phyloP scores from a whole-genome alignment of 2,888 invertebrate genomes.

The Altica lythri region DNA sequence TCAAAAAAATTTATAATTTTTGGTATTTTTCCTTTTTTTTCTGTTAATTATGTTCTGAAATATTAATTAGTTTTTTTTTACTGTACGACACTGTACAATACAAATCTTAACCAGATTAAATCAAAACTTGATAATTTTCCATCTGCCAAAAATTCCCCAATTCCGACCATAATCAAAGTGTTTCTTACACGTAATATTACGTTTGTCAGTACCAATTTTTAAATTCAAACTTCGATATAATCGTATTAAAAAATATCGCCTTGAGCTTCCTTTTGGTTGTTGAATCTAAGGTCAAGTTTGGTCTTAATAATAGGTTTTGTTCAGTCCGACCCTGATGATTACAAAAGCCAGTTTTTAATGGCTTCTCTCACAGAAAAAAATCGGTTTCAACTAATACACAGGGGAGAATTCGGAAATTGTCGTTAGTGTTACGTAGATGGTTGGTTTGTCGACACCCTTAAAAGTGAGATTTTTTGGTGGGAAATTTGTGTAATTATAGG shows the following conservation, averaged over 20 bases:
- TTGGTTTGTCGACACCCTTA: constrained; percentile 49
- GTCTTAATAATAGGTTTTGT: constrained; percentile 52
- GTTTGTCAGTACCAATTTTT: constrained; percentile 26
- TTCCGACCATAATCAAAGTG: constrained; percentile 5
- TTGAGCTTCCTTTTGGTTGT: constrained; percentile 18
- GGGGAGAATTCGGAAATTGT: constrained; percentile 48
- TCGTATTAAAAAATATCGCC: constrained; percentile 18
- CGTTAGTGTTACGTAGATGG: constrained; percentile 50
- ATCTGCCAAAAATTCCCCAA: constrained; percentile 17
- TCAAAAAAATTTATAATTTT: too few species aligned
- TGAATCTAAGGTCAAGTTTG: constrained; percentile 30
- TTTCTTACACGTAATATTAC: constrained; percentile 22
- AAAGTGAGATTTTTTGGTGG: too few species aligned
- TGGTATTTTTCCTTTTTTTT: too few species aligned
- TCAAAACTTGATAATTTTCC: constrained; percentile 35
- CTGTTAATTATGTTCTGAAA: too few species aligned
- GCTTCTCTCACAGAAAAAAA: constrained; percentile 55
- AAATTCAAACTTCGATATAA: constrained; percentile 18
- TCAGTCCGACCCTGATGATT: constrained; percentile 48
- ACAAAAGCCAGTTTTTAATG: constrained; percentile 58
- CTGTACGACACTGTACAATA: too few species aligned
- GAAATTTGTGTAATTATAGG: background rate
- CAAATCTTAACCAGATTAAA: too few species aligned
- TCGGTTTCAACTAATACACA: constrained; percentile 49
- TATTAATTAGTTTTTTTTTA: too few species aligned